Conservation (phyloP, 2,797 vertebrate species). For the Protosalanx chinensis region DNA sequence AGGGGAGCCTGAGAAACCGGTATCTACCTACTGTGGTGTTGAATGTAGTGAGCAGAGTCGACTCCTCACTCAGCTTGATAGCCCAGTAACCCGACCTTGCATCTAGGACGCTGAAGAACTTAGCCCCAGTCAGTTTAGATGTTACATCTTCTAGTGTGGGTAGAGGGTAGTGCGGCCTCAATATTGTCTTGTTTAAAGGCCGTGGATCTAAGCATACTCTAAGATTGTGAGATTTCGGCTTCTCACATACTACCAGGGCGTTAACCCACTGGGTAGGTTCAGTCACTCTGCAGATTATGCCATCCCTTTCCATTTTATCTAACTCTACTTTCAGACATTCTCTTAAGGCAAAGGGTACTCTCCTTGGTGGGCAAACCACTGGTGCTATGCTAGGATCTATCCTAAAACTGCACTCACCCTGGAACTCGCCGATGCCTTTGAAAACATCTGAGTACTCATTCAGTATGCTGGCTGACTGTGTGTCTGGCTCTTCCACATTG, state of each 20-base stretch:
- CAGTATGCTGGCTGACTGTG: slow-evolving; percentile 2
- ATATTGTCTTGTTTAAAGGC: too few relatives aligned
- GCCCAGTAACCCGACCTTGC: slow-evolving; percentile 8
- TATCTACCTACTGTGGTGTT: slow-evolving; percentile 17
- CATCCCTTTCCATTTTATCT: not conserved
- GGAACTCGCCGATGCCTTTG: not conserved
- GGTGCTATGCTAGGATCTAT: not conserved
- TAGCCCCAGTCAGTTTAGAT: slow-evolving; percentile 12
- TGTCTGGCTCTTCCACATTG: not conserved
- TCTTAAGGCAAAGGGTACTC: not conserved
- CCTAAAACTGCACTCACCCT: not conserved
- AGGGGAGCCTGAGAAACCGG: slow-evolving; percentile 8
- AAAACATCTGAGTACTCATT: not conserved
- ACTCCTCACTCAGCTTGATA: slow-evolving; percentile 18
- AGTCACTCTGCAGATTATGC: too few relatives aligned
- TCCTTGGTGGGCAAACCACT: not conserved
- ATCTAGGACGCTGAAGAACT: slow-evolving; percentile 10
- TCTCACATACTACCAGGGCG: not conserved
- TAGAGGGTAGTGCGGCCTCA: slow-evolving; percentile 2
- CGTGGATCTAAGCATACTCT: too few relatives aligned
- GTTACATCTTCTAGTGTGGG: slow-evolving; percentile 18
- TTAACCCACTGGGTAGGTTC: too few relatives aligned
- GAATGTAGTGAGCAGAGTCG: slow-evolving; percentile 13
- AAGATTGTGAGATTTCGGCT: not conserved
- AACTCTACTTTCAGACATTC: not conserved